Evolutionary conservation across 2,888 invertebrate species (phyloP).

Genomic region (Aspidapion aeneum): DNA sequence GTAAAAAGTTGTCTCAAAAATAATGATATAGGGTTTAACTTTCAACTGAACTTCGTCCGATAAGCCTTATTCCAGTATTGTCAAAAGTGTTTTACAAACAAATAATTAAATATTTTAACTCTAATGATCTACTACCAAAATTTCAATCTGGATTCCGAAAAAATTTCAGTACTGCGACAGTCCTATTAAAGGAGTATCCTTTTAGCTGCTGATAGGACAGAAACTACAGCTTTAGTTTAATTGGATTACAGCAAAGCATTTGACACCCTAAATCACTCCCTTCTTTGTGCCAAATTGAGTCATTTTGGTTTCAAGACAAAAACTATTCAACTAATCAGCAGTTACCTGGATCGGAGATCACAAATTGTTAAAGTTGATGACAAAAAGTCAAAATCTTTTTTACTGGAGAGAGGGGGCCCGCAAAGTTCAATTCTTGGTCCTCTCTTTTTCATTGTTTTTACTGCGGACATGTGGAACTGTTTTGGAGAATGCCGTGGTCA

Average conservation of each 20-base stretch:
- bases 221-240: not conserved
- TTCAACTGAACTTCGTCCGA: not conserved
- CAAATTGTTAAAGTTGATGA: not conserved
- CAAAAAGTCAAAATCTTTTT: not conserved
- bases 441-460: too few species aligned
- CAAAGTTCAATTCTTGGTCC: too few species aligned
- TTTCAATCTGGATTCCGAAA: not conserved
- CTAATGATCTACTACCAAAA: not conserved
- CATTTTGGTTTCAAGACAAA: not conserved
- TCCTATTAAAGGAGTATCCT: not conserved
- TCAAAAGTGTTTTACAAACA: not conserved
- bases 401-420: not conserved
- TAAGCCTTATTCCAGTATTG: not conserved
- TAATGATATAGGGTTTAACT: too few species aligned
- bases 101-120: not conserved
- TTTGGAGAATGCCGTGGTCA: not conserved
- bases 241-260: not conserved
- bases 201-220: too few species aligned
- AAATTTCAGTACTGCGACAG: not conserved
- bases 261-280: not conserved
- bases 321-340: not conserved
- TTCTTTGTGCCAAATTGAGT: not conserved
- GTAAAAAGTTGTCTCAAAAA: too few species aligned
- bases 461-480: not conserved
- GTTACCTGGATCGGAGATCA: not conserved